Conservation (phyloP, 2,888 invertebrate species). For the Temnothorax ravouxi region DNA sequence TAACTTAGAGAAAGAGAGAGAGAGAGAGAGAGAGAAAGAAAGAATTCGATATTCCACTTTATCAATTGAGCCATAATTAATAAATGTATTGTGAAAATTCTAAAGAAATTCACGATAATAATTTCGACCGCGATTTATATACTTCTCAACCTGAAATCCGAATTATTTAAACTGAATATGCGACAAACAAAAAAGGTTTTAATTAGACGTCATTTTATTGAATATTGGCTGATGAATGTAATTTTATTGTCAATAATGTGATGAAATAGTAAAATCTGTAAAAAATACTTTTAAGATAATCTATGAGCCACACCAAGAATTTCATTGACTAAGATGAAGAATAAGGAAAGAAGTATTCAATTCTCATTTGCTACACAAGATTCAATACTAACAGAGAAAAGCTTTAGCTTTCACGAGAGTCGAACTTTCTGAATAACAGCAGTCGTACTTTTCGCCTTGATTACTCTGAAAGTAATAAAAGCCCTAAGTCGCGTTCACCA, state of each 20-base stretch:
- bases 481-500: conserved; percentile 40
- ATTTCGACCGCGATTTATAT: background rate
- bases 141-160: background rate
- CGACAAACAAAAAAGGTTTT: background rate
- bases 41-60: background rate
- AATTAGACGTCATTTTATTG: background rate
- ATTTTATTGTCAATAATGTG: background rate
- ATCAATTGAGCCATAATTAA: background rate
- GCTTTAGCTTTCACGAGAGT: conserved; percentile 35
- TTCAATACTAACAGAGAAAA: conserved; percentile 22
- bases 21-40: no score
- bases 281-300: background rate
- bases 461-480: conserved; percentile 55
- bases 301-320: background rate
- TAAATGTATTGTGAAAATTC: background rate
- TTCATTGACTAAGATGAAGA: conserved; percentile 5
- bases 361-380: conserved; percentile 35
- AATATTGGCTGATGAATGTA: background rate
- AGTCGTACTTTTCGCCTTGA: conserved; percentile 49
- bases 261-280: background rate
- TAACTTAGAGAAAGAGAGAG: background rate
- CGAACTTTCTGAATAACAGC: conserved; percentile 50
- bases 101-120: background rate
- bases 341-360: conserved; percentile 24
- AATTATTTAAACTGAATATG: background rate